Percentiles rank a stretch among this genome's conserved stretches.
Conservation (phyloP, 2,797 vertebrate genomes). For the Acipenser transmontanus region DNA sequence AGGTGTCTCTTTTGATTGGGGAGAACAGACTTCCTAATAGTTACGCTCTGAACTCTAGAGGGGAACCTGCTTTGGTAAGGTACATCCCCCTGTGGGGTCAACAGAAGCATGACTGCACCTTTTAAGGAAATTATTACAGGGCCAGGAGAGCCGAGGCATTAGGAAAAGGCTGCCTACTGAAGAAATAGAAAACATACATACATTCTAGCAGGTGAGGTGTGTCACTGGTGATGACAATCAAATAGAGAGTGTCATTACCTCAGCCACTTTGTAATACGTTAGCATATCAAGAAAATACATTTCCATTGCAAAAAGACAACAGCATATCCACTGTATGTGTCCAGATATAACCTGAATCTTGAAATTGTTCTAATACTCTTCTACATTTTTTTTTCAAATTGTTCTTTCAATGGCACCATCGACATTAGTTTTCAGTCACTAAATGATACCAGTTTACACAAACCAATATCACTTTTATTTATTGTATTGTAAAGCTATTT, state of each 20-base stretch:
- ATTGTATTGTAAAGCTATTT: constrained; percentile 52
- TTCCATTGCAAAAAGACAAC: constrained; percentile 66
- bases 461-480: constrained; percentile 58
- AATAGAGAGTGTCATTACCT: constrained; percentile 81
- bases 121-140: background rate
- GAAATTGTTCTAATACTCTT: constrained; percentile 36
- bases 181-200: constrained; percentile 7
- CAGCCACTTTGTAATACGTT: constrained; percentile 68
- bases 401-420: constrained; percentile 30
- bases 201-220: constrained; percentile 25
- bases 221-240: constrained; percentile 81
- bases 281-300: constrained; percentile 81
- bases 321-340: constrained; percentile 66
- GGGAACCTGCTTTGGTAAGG: background rate
- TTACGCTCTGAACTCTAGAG: background rate
- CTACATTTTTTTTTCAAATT: constrained; percentile 39
- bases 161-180: background rate
- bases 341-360: constrained; percentile 42
- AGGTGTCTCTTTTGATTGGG: constrained; percentile 24
- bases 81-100: background rate
- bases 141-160: too few species aligned
- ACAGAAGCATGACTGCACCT: background rate
- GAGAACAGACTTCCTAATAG: constrained; percentile 15
- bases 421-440: background rate
- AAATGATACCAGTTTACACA: constrained; percentile 72